Base-by-base conservation (phyloP, 1,140 invertebrate genomes). In the Drosophila orena region DNA sequence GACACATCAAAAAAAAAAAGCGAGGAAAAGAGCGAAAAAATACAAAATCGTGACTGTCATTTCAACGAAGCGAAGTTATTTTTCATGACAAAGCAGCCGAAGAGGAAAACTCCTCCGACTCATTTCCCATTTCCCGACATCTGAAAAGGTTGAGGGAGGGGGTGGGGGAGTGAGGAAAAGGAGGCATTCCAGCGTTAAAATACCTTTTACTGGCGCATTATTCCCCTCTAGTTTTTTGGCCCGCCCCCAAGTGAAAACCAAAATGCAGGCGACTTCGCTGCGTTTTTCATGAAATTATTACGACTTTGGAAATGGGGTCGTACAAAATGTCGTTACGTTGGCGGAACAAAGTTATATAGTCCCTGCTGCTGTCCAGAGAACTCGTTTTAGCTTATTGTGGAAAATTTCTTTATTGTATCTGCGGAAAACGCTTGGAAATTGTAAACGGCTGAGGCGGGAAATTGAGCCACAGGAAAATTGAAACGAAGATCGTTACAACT, bases 271-370 rank as follows among this genome's bases (percentile, higher is more conserved):
- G 64, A 37, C 65, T 58, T 76, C 37, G 83, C 81, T 83, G 84
- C 79, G 84, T 89, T 88, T 89, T 79, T 89, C 62, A 89, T 88
- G 84, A 88, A 88, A 88, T 89, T 89, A 88, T 88, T 88, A 88
- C 83, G 84, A 89, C 76, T 88, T 89, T 83, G 66, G 64, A 83
- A 89, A 79, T 88, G 76, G 76, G 79, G 78, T 86, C 79, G 79
- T 88, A 88, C 81, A 74, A 86, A 88, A 86, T 88, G 75, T 89
- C 83, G 79, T 88, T 88, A 88, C 76, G 72, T 73, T 70, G 59
- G 57, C 76, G 64, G 60, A 68, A 77, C 61, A 71, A 60, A 62
- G 42, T 54, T 69, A 44, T 68, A 30, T 30, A 47, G 46, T 46
- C 47, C 54, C 42, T 17, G 22, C 22, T 24, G 53, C 53, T 37